Evolutionary conservation across 2,888 invertebrate species (phyloP).

Genomic region (Germaria angustata): DNA sequence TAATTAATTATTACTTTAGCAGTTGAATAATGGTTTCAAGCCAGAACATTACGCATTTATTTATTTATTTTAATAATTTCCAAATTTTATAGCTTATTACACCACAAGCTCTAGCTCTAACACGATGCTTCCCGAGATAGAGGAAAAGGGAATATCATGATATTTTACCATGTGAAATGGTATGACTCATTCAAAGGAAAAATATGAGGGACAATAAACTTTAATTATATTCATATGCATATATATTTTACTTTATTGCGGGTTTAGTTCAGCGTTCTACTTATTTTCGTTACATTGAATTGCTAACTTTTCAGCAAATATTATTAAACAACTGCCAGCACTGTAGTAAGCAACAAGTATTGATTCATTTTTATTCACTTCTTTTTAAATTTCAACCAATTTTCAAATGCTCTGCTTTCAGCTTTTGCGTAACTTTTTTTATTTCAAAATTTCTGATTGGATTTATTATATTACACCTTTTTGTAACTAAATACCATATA

Average conservation of each 20-base stretch:
- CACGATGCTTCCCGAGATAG: neutral
- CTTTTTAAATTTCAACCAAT: conserved; percentile 24
- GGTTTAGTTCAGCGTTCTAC: neutral
- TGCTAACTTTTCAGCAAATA: neutral
- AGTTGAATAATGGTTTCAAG: conserved; percentile 28
- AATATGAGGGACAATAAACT: neutral
- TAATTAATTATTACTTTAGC: conserved; percentile 54
- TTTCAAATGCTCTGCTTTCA: conserved; percentile 58
- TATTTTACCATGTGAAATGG: too few relatives aligned
- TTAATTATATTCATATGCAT: too few relatives aligned
- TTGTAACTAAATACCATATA: conserved; percentile 46
- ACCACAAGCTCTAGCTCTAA: neutral
- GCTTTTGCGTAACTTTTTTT: conserved; percentile 27
- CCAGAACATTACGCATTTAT: neutral
- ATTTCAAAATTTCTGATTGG: conserved; percentile 31
- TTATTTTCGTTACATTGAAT: neutral
- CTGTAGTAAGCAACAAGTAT: conserved; percentile 9
- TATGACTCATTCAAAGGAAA: neutral
- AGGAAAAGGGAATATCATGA: too few relatives aligned
- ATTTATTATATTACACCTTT: conserved; percentile 43
- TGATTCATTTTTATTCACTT: conserved; percentile 1
- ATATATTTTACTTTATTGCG: too few relatives aligned
- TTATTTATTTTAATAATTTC: neutral
- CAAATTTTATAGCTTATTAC: neutral
- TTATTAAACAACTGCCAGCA: conserved; percentile 37